Conservation (phyloP, 2,888 invertebrate genomes). For the Temnothorax unifasciatus region DNA sequence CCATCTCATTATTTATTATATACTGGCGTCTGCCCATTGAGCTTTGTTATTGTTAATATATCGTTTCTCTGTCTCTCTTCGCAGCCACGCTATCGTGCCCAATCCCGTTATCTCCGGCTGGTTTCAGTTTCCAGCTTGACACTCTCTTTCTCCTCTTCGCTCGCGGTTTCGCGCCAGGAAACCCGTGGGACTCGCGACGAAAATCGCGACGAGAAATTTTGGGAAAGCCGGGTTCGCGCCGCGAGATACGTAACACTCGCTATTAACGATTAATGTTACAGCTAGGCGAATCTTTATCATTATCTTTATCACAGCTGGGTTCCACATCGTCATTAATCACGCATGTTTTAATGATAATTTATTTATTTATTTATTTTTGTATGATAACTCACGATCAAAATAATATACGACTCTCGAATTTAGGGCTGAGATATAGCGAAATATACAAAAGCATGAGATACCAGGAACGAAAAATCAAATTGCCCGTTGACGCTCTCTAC, state of each 20-base stretch:
- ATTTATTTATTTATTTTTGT: constrained; percentile 1
- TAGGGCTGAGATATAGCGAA: constrained; percentile 14
- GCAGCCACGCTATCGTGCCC: constrained; percentile 62
- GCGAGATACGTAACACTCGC: too few relatives aligned
- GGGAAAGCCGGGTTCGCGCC: not conserved
- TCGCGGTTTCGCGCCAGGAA: constrained; percentile 13
- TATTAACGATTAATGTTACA: not conserved
- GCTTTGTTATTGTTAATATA: constrained; percentile 74
- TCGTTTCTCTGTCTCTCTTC: constrained; percentile 49
- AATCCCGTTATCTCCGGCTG: constrained; percentile 65
- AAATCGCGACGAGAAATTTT: not conserved
- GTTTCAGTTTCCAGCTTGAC: constrained; percentile 47
- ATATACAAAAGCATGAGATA: constrained; percentile 1
- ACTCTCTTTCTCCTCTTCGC: constrained; percentile 41
- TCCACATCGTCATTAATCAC: constrained; percentile 32
- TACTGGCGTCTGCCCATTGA: constrained; percentile 56
- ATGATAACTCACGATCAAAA: constrained; percentile 37
- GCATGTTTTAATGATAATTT: constrained; percentile 35
- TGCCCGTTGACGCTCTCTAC: not conserved
- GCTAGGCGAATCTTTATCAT: constrained; percentile 30
- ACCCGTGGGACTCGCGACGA: not conserved
- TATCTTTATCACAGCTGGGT: constrained; percentile 30
- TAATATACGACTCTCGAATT: constrained; percentile 29
- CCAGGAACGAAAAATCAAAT: constrained; percentile 17
- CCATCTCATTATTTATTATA: constrained; percentile 80